These are phyloP conservation scores for Malurus leucopterus DNA, from an alignment of 2,797 vertebrate species.

Conservation along the genomic window DNA sequence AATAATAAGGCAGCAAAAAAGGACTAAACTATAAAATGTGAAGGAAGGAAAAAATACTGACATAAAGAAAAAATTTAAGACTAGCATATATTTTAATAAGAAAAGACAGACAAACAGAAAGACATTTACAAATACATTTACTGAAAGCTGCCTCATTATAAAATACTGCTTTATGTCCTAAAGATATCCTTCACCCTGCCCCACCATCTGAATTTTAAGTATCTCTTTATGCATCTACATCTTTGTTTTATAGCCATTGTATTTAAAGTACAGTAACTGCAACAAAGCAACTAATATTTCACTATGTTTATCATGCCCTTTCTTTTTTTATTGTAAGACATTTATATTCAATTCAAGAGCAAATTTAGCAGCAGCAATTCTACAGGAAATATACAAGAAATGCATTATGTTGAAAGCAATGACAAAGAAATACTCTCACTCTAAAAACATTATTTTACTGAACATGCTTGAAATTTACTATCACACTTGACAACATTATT, in stretches of 20 bases:
- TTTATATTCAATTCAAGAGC: slow-evolving; percentile 18
- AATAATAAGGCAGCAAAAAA: not conserved
- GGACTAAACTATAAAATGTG: not conserved
- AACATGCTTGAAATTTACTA: slow-evolving; percentile 24
- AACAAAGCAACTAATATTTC: slow-evolving; percentile 52
- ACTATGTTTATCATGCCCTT: slow-evolving; percentile 49
- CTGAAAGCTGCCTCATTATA: not conserved
- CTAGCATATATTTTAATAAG: not conserved
- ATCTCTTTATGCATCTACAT: not conserved
- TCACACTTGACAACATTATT: not conserved
- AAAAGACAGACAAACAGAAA: no score
- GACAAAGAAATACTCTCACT: slow-evolving; percentile 16
- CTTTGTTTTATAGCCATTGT: not conserved
- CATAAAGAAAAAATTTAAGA: not conserved
- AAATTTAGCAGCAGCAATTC: slow-evolving; percentile 56
- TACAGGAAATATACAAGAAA: slow-evolving; percentile 53
- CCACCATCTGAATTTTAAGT: not conserved
- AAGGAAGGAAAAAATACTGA: not conserved
- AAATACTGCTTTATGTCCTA: not conserved
- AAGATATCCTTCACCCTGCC: not conserved
- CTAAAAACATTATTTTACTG: slow-evolving; percentile 20
- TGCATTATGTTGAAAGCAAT: slow-evolving; percentile 25
- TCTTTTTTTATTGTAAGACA: slow-evolving; percentile 19
- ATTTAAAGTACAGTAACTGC: not conserved
- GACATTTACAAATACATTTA: not conserved